Base-by-base conservation (phyloP, 1,140 invertebrate species). In the Lamellibrachia luymesi region DNA sequence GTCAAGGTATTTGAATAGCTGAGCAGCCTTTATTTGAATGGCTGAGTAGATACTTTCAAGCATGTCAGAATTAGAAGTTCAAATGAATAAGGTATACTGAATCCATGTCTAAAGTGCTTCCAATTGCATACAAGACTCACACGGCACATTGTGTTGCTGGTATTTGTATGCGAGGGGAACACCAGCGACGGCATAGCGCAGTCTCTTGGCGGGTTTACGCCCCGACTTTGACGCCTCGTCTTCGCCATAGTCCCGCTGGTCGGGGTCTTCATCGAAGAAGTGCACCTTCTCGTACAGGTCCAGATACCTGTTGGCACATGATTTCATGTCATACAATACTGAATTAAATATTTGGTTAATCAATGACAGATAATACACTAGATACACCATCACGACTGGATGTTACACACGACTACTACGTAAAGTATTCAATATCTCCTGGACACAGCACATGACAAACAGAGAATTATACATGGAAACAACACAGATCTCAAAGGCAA, bases 211-310 rank as follows among this genome's bases (percentile, higher is more conserved):
- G 52, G 25, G 56, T 27, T 93, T 93, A 94, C 95, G 10, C 93
- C 95, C 95, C 92, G 95, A 95, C 56, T 95, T 94, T 0, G 95
- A 98, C 94, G 98, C 97, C 97, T 94, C 97, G 95, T 98, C 94
- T 98, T 97, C 97, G 94, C 97, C 97, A 91, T 97, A 97, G 93
- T 97, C 97, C 92, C 64, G 64, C 64, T 80, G 64, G 93, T 97
- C 96, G 5, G 96, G 96, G 95, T 98, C 98, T 95, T 98, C 98
- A 5, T 98, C 98, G 92, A 98, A 97, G 95, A 97, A 98, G 94
- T 98, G 97, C 25, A 98, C 97, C 95, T 98, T 98, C 95, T 98
- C 98, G 96, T 98, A 98, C 94, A 97, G 97, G 95, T 98, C 97
- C 94, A 98, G 96, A 96, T 98, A 98, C 96, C 98, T 98, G 96